Evolutionary conservation across 2,888 invertebrate genomes (phyloP).

Genomic region (Eutolmus rufibarbis): DNA sequence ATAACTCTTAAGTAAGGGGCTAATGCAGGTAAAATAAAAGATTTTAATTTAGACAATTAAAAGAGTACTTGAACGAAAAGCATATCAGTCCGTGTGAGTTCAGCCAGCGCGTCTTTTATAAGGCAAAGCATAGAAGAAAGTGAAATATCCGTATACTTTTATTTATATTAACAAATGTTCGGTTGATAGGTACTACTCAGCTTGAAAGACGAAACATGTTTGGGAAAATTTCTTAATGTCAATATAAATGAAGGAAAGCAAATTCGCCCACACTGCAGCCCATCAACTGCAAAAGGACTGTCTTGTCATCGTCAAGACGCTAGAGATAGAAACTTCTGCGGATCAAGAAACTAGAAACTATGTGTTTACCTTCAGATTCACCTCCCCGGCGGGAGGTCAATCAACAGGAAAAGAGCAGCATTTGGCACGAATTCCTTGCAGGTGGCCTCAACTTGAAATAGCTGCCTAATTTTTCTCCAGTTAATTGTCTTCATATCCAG

Average conservation of each 20-base stretch:
- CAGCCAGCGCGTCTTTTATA: background rate
- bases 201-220: background rate
- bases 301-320: background rate
- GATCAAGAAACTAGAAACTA: background rate
- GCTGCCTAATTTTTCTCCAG: conserved; percentile 25
- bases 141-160: background rate
- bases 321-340: background rate
- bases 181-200: background rate
- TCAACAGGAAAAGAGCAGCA: background rate
- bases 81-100: background rate
- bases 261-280: background rate
- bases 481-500: conserved; percentile 33
- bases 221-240: background rate
- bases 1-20: background rate
- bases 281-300: background rate
- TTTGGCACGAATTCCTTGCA: conserved; percentile 6
- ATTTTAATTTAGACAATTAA: background rate
- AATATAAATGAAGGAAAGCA: background rate
- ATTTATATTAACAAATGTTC: background rate
- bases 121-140: background rate
- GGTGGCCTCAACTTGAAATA: background rate
- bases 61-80: background rate
- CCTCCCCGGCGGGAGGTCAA: background rate
- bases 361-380: background rate
- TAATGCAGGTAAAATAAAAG: background rate